phyloP scores from a whole-genome alignment of 2,113 vertebrate genomes.

The Varanus komodoensis region DNA sequence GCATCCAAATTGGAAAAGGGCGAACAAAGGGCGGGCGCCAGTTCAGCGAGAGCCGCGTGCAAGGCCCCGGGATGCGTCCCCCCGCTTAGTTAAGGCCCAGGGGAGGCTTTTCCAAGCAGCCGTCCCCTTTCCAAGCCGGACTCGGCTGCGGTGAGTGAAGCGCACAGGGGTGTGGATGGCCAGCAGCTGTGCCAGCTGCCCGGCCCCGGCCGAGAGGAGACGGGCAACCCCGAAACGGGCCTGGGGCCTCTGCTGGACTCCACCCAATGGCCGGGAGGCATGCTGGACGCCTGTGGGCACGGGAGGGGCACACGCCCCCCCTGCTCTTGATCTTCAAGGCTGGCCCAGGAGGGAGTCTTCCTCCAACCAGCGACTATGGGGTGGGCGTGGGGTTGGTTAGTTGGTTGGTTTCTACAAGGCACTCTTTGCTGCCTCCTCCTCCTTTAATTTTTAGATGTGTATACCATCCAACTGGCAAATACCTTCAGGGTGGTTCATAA shows the following conservation, averaged over 20 bases:
- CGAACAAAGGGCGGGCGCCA: fast-evolving
- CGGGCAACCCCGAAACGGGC: too few relatives aligned
- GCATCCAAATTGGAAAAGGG: conserved; percentile 14
- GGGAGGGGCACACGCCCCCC: too few relatives aligned
- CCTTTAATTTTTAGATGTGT: too few relatives aligned
- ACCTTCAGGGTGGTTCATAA: too few relatives aligned
- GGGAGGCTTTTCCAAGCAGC: neutral
- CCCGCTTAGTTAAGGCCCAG: too few relatives aligned
- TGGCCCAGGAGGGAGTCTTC: neutral
- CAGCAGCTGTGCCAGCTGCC: neutral
- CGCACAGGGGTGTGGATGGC: too few relatives aligned
- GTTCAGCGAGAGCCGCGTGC: neutral
- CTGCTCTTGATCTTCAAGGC: neutral
- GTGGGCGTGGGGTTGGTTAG: neutral
- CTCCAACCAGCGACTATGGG: neutral
- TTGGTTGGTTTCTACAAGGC: neutral
- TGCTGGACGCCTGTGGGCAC: neutral
- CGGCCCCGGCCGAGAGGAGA: too few relatives aligned
- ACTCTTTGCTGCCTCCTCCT: too few relatives aligned
- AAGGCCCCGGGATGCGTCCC: neutral
- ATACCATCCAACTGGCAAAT: too few relatives aligned
- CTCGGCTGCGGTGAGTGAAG: neutral
- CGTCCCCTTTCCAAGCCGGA: neutral
- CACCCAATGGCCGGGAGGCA: neutral
- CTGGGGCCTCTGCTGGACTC: neutral